A percentile compares a stretch with the other conserved stretches of the same genome.
Evolutionary conservation across 1,140 invertebrate genomes (phyloP).

Genomic region (Hycleus cichorii): DNA sequence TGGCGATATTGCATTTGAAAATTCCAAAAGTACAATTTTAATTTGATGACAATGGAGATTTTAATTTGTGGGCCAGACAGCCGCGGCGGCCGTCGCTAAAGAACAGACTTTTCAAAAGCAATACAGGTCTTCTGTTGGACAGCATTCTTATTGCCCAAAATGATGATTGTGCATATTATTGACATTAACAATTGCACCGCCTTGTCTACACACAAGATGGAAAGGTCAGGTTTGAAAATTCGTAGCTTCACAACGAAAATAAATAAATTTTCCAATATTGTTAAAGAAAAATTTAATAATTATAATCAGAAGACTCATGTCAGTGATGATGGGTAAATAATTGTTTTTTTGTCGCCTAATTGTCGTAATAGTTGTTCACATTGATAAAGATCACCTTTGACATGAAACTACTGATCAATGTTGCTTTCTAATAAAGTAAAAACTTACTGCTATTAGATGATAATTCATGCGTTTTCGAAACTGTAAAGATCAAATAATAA

Average conservation of each 20-base stretch:
- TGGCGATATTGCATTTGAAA: too few relatives aligned
- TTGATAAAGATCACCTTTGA: constrained; percentile 8
- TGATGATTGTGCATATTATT: constrained; percentile 34
- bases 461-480: constrained; percentile 32
- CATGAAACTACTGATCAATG: constrained; percentile 18
- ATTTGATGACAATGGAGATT: constrained; percentile 13
- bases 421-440: constrained; percentile 19
- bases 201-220: constrained; percentile 20
- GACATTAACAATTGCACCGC: constrained; percentile 34
- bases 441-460: constrained; percentile 33
- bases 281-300: too few relatives aligned
- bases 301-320: neutral
- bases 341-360: neutral
- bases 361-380: too few relatives aligned
- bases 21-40: neutral
- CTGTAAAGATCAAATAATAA: constrained; percentile 30
- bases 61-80: constrained; percentile 11
- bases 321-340: neutral
- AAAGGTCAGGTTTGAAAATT: constrained; percentile 27
- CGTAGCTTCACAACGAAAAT: neutral
- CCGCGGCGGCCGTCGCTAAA: constrained; percentile 12
- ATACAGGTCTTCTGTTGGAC: constrained; percentile 20
- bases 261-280: neutral
- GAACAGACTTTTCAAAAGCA: constrained; percentile 17
- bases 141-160: constrained; percentile 26